A percentile compares a stretch with the other conserved stretches of the same genome.
phyloP scores from a whole-genome alignment of 2,888 invertebrate species.

The Agrypnus murinus region DNA sequence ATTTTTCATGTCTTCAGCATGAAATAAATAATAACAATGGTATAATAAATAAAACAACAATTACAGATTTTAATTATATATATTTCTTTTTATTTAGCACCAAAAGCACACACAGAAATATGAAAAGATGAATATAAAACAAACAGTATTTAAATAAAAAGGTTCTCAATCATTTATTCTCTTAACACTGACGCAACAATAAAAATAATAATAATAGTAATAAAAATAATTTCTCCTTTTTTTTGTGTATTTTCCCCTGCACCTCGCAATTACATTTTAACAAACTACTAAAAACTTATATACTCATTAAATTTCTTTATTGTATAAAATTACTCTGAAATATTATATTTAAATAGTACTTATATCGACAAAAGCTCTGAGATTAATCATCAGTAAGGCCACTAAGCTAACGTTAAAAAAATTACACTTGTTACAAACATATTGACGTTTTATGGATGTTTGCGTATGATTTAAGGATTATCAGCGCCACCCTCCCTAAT shows the following conservation, averaged over 20 bases:
- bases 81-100: conserved; percentile 41
- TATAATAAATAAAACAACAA: conserved; percentile 22
- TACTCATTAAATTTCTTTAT: conserved; percentile 27
- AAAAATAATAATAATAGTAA: conserved; percentile 15
- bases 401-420: conserved; percentile 58
- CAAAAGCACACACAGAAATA: conserved; percentile 42
- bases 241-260: conserved; percentile 4
- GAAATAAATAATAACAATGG: too few species aligned
- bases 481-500: conserved; percentile 12
- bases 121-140: conserved; percentile 24
- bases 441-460: conserved; percentile 32
- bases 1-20: too few species aligned
- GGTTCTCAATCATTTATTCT: neutral
- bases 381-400: conserved; percentile 61
- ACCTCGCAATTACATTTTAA: conserved; percentile 32
- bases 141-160: conserved; percentile 23
- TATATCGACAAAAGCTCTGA: conserved; percentile 55
- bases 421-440: conserved; percentile 26
- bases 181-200: conserved; percentile 31
- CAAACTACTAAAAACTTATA: conserved; percentile 33
- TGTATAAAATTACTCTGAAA: conserved; percentile 44
- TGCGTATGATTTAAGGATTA: conserved; percentile 34
- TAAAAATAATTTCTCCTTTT: conserved; percentile 11
- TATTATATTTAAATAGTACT: conserved; percentile 50
- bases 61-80: conserved; percentile 7